Conservation (phyloP, 2,797 vertebrate genomes). For the Anas acuta region DNA sequence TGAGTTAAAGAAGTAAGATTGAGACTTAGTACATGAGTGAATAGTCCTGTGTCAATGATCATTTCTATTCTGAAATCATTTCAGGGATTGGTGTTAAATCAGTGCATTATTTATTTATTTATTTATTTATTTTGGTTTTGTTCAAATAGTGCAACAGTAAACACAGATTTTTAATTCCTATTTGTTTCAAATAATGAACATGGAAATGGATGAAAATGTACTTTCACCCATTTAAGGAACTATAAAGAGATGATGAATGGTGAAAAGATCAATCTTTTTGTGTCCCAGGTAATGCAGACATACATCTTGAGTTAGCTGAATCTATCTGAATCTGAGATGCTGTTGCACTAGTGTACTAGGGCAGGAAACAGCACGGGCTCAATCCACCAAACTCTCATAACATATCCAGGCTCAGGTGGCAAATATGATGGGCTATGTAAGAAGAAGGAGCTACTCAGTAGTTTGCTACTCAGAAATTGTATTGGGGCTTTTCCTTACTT, state of each 20-base stretch:
- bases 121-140: neutral
- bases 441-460: neutral
- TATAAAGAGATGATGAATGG: neutral
- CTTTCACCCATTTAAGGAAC: neutral
- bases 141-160: neutral
- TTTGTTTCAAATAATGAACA: neutral
- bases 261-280: neutral
- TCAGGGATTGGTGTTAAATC: neutral
- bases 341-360: neutral
- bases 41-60: accelerated
- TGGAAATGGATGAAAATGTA: neutral
- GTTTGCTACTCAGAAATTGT: neutral
- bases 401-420: too few species aligned
- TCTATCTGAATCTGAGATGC: neutral
- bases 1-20: neutral
- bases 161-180: neutral
- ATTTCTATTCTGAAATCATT: neutral
- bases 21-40: neutral
- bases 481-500: neutral
- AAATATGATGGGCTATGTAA: neutral
- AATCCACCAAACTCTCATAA: neutral
- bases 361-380: neutral
- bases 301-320: neutral
- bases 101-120: neutral
- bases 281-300: neutral